Base-by-base conservation (phyloP, 2,888 invertebrate species). In the Eupithecia subumbrata region DNA sequence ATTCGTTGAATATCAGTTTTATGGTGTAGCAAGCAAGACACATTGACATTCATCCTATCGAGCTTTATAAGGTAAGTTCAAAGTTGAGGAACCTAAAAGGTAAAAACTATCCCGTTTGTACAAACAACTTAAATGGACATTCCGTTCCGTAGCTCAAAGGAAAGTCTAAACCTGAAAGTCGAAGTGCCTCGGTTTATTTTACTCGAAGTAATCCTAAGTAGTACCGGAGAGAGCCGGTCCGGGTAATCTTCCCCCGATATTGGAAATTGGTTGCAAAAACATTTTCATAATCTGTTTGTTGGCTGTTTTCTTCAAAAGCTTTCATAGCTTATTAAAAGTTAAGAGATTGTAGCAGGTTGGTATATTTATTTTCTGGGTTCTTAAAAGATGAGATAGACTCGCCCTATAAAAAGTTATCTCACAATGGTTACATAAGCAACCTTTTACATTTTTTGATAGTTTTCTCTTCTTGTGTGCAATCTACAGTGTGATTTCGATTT, bases 271-370 rank as follows among this genome's bases (percentile, higher is more conserved):
- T 77, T 73, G 72, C 71, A 69, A 72, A 77, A 78, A 74, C 72
- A 79, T 78, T 76, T 78, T 76, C 76, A 68, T 76, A 79, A 80
- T 78, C 78, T 77, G 63, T 76, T 79, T 78, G 73, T 77, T 69
- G 30, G 71, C 67, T 48, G 72, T 71, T 70, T 67, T 73, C 78
- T 71, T 73, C 72, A 76, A 78, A 81, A 81, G 79, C 78, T 78
- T 81, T 79, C 72, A 70, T 79, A 76, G 76, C 77, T 76, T 79
- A 76, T 79, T 78, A 78, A 78, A 79, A 79, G 76, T 77, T 76
- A 37, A 72, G 72, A 76, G 71, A 74, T 79, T 71, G 63, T 72
- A 78, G 74, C 77, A 25, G 60, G n/a, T 60, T 25, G 25, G 25
- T 25, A 14, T 60, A 60, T 60, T 25, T 60, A 60, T 60, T 60